A percentile compares a stretch with the other conserved stretches of the same genome.
phyloP scores from a whole-genome alignment of 2,888 invertebrate genomes.

The Cenopis cana region DNA sequence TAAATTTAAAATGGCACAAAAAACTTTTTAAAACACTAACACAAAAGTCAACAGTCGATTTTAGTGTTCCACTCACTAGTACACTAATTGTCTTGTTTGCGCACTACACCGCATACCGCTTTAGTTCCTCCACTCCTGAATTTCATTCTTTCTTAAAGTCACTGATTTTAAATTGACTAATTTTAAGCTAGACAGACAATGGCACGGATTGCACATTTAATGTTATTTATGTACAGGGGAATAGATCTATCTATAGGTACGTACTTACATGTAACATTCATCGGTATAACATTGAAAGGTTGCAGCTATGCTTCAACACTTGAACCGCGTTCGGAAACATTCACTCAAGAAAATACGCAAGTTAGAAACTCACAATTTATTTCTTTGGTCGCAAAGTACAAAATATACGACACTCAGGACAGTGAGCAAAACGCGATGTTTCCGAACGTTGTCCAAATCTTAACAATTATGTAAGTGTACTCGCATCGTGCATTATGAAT shows the following conservation, averaged over 20 bases:
- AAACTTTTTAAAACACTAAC: conserved; percentile 84
- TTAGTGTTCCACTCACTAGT: conserved; percentile 72
- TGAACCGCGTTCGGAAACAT: conserved; percentile 30
- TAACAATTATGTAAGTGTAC: conserved; percentile 77
- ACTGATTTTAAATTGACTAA: conserved; percentile 80
- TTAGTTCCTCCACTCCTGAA: conserved; percentile 41
- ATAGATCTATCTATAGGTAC: conserved; percentile 69
- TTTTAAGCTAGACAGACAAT: conserved; percentile 82
- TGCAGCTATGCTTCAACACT: conserved; percentile 64
- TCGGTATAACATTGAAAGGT: conserved; percentile 59
- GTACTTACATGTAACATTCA: conserved; percentile 67
- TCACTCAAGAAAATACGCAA: conserved; percentile 23
- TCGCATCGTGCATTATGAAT: conserved; percentile 76
- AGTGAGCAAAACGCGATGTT: conserved; percentile 10
- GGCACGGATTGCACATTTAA: conserved; percentile 84
- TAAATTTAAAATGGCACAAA: conserved; percentile 85
- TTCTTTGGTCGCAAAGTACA: conserved; percentile 37
- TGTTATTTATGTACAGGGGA: conserved; percentile 78
- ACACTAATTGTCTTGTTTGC: conserved; percentile 61
- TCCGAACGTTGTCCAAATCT: conserved; percentile 54
- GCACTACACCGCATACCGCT: conserved; percentile 60
- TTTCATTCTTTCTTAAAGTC: conserved; percentile 48
- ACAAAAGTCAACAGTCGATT: conserved; percentile 81
- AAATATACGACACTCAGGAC: conserved; percentile 23
- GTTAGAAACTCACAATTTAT: conserved; percentile 23